Evolutionary conservation across 2,113 vertebrate genomes (phyloP).

Genomic region (Dinomys branickii): DNA sequence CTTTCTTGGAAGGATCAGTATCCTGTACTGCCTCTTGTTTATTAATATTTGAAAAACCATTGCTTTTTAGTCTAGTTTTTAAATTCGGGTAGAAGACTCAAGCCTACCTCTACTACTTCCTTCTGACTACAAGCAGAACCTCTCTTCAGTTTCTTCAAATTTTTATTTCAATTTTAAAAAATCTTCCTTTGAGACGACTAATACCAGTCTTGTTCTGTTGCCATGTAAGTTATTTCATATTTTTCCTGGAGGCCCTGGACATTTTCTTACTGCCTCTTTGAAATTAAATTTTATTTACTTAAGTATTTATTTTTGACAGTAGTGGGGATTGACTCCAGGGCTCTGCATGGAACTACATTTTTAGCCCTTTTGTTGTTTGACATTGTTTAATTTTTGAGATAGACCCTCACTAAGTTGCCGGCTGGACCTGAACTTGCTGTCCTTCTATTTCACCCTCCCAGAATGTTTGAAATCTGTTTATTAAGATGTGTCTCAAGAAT

Average conservation of each 20-base stretch:
- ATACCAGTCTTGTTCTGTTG: not conserved
- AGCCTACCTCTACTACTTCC: not conserved
- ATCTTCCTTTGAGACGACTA: not conserved
- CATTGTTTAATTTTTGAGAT: not conserved
- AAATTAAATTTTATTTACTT: not conserved
- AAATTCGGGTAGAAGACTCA: not conserved
- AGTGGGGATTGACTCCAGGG: not conserved
- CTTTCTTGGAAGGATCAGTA: not conserved
- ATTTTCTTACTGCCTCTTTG: not conserved
- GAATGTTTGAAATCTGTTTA: not conserved
- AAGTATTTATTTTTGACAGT: not conserved
- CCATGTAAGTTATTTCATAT: not conserved
- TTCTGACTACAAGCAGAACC: not conserved
- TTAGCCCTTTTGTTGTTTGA: not conserved
- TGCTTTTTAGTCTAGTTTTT: constrained; percentile 15
- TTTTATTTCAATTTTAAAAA: not conserved
- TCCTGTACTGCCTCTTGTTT: not conserved
- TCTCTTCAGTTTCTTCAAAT: not conserved
- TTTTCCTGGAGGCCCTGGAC: not conserved
- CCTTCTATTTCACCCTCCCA: not conserved
- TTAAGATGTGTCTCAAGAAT: not conserved
- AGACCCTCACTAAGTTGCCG: not conserved
- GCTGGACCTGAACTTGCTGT: not conserved
- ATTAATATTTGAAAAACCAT: constrained; percentile 36
- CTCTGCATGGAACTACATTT: not conserved